A percentile compares a stretch with the other conserved stretches of the same genome.
phyloP scores from a whole-genome alignment of 2,888 invertebrate genomes.

The Nemoura dubitans region DNA sequence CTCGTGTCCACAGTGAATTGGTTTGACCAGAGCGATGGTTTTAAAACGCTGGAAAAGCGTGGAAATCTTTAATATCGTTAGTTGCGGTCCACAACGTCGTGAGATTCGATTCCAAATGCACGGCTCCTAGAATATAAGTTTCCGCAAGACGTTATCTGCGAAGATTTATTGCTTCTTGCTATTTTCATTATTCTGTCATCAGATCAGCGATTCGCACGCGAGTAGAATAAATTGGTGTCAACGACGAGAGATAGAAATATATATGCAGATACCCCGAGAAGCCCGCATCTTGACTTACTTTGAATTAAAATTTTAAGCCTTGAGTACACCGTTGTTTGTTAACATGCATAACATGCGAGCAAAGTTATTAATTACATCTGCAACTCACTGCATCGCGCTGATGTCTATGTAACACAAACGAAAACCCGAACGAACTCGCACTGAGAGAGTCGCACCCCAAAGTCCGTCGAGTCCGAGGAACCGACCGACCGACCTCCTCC shows the following conservation, averaged over 20 bases:
- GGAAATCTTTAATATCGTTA: neutral
- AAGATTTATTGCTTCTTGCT: neutral
- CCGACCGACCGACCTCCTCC: neutral
- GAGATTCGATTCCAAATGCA: neutral
- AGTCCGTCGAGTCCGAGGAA: neutral
- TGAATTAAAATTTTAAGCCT: no score
- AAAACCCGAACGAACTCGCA: no score
- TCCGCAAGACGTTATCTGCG: neutral
- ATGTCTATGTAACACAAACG: no score
- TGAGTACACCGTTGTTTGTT: no score
- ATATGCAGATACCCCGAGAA: no score
- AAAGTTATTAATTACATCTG: no score
- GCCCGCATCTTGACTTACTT: no score
- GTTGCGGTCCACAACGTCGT: neutral
- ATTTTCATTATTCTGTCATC: neutral
- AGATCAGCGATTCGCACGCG: neutral
- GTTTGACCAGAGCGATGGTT: neutral
- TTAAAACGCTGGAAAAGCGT: neutral
- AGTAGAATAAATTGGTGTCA: neutral
- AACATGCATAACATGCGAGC: no score
- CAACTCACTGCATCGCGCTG: no score
- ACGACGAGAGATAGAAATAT: no score
- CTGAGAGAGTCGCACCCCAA: no score
- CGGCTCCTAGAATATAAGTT: neutral
- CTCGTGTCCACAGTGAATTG: neutral